Conservation (phyloP, 2,888 invertebrate species). For the Drosophila yooni region DNA sequence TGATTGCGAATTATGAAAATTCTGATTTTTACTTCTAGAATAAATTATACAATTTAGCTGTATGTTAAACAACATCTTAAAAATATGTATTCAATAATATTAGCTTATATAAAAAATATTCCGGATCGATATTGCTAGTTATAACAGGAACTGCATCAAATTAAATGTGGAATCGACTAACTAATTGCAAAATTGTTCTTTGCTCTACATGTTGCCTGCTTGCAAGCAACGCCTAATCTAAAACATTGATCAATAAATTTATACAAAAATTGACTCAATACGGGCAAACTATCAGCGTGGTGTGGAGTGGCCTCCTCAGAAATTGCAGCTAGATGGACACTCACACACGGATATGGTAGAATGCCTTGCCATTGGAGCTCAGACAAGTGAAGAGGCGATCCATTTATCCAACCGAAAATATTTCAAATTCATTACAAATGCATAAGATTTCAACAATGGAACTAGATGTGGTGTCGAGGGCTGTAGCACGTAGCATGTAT, state of each 20-base stretch:
- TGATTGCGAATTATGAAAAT: neutral
- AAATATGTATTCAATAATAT: neutral
- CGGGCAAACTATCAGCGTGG: neutral
- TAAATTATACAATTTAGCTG: no score
- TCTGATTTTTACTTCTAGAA: no score
- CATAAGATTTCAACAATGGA: slow-evolving; percentile 77
- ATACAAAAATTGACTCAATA: slow-evolving; percentile 34
- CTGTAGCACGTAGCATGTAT: slow-evolving; percentile 2
- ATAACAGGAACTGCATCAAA: neutral
- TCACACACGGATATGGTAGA: slow-evolving; percentile 13
- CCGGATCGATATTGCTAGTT: neutral
- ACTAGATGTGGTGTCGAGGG: slow-evolving; percentile 19
- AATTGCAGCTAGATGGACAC: slow-evolving; percentile 47
- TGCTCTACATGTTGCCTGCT: neutral
- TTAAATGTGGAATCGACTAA: neutral
- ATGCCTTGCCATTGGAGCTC: slow-evolving; percentile 49
- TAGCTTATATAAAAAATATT: neutral
- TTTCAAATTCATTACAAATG: slow-evolving; percentile 79
- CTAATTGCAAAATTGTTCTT: neutral
- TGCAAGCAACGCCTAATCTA: slow-evolving; percentile 44
- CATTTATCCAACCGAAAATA: slow-evolving; percentile 72
- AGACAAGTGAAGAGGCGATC: slow-evolving; percentile 32
- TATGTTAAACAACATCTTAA: neutral
- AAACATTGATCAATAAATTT: slow-evolving; percentile 77
- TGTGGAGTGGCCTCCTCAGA: slow-evolving; percentile 21